These are phyloP conservation scores for Arvicanthis niloticus DNA, from an alignment of 2,113 vertebrate species.

Conservation along the genomic window DNA sequence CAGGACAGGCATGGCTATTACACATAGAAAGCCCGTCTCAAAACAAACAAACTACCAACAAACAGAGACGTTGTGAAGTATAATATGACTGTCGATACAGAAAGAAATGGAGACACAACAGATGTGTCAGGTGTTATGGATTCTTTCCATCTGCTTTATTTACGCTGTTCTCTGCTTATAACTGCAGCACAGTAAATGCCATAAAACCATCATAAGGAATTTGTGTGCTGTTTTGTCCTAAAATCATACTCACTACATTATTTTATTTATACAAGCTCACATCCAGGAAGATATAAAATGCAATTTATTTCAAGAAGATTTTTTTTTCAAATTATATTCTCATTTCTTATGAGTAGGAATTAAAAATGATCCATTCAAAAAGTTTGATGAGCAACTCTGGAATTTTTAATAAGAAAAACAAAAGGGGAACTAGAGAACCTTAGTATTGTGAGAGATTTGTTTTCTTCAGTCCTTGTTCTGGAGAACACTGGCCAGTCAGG, in stretches of 20 bases:
- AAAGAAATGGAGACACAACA: not conserved
- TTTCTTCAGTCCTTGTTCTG: no score
- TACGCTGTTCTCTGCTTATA: not conserved
- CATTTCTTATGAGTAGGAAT: not conserved
- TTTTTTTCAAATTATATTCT: not conserved
- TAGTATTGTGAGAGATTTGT: not conserved
- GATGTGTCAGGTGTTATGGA: not conserved
- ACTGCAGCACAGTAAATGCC: not conserved
- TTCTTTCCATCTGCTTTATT: not conserved
- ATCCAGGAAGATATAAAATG: not conserved
- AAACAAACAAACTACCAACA: not conserved
- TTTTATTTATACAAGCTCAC: not conserved
- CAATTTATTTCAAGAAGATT: not conserved
- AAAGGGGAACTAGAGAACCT: not conserved
- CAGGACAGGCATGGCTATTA: not conserved
- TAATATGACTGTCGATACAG: not conserved
- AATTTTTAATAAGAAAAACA: not conserved
- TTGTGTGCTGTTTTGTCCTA: not conserved
- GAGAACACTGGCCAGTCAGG: rapidly evolving
- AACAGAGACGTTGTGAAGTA: not conserved
- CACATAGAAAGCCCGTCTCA: not conserved
- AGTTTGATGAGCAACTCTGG: not conserved
- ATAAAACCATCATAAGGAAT: not conserved
- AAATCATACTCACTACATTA: not conserved
- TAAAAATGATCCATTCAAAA: not conserved